Evolutionary conservation across 2,113 vertebrate species (phyloP).

Genomic region (Corvus hawaiiensis): DNA sequence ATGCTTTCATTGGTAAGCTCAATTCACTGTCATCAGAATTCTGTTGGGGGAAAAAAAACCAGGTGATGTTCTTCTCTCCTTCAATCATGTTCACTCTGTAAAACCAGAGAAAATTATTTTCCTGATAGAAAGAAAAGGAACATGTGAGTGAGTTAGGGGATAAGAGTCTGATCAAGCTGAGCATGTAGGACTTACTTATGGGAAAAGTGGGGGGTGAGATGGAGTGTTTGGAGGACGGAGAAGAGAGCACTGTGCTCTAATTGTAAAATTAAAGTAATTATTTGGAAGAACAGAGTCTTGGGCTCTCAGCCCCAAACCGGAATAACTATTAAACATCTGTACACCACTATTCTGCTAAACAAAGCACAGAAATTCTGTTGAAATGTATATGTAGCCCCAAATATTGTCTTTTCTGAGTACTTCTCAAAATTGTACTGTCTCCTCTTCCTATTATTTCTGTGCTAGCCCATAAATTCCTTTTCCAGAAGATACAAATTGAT

Average conservation of each 20-base stretch:
- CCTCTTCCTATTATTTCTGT: neutral
- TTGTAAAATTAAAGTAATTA: conserved; percentile 35
- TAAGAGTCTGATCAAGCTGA: neutral
- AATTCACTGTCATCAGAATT: neutral
- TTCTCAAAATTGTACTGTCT: neutral
- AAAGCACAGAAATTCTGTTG: neutral
- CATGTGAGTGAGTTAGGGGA: neutral
- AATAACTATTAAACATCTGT: conserved; percentile 34
- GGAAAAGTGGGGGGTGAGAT: neutral
- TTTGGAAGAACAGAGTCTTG: neutral
- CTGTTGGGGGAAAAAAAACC: neutral
- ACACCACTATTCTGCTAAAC: neutral
- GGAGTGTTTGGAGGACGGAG: neutral
- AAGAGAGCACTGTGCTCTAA: neutral
- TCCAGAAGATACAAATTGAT: neutral
- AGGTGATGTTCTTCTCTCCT: neutral
- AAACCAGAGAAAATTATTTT: neutral
- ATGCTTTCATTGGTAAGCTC: neutral
- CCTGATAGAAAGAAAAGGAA: neutral
- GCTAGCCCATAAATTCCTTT: neutral
- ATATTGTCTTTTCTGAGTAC: neutral
- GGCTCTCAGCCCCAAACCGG: neutral
- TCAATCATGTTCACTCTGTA: neutral
- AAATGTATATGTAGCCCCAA: neutral
- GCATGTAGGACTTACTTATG: neutral